Base-by-base conservation (phyloP, 2,113 vertebrate genomes). In the Callorhinus ursinus region DNA sequence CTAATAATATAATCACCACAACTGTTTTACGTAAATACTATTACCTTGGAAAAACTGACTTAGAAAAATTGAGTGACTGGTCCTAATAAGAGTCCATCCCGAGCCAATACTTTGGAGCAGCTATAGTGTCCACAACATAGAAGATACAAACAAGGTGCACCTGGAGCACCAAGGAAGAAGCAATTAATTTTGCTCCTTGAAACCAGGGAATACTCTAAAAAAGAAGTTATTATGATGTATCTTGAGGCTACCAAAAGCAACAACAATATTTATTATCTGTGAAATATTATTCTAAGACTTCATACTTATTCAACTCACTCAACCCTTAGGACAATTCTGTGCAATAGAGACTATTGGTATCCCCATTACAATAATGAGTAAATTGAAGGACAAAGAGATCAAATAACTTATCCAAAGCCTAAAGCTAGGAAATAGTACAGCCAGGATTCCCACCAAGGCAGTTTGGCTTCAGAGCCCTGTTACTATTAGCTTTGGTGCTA, bases 101-200 rank as follows among this genome's bases (percentile, higher is more conserved):
- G 21, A 95, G n/a, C 65, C 79, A 92, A 36, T 24, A 84, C 26
- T 28, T 65, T 51, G 7, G 74, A 72, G 31, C 21, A 82, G 10
- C 33, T 82, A 3, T 18, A n/a, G 21, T 42, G 65, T 22, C 69
- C n/a, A 51, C 15, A 19, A 4, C 8, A 28, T 4, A 80, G 92
- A 72, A 71, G 31, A 55, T 42, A 26, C n/a, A 69, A 84, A 83
- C 2, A 81, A 26, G 2, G 22, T 22, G 46, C 42, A 82, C 4
- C n/a, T 46, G 42, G 4, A 55, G 4, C 21, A 85, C 22, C n/a
- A 72, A 74, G 14, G 42, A 88, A 16, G 51, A 94, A 95, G n/a
- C 26, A 57, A n/a, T 59, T 84, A 49, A 49, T 80, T 91, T 96
- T 93, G 36, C 42, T 94, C 88, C 49, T 90, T 49, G n/a, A 69